Percentiles rank a stretch among this genome's conserved stretches.
phyloP scores from a whole-genome alignment of 2,888 invertebrate genomes.

The Ametastegia equiseti region DNA sequence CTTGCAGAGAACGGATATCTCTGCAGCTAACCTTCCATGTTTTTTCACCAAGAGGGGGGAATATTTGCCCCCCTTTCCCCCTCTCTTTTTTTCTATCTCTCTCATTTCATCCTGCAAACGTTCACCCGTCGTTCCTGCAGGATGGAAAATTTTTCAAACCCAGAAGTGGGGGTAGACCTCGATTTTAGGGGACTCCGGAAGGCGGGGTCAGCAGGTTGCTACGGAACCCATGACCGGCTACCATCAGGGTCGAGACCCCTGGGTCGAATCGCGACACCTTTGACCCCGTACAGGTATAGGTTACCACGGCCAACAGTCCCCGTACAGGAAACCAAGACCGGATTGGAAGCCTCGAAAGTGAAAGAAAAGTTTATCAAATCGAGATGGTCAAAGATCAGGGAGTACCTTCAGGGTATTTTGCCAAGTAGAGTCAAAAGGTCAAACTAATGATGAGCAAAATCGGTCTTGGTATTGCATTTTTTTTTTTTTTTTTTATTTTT shows the following conservation, averaged over 20 bases:
- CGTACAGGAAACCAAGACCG: background rate
- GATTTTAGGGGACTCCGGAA: conserved; percentile 51
- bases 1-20: conserved; percentile 60
- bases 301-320: background rate
- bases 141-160: no score
- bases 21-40: conserved; percentile 42
- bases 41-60: background rate
- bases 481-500: no score
- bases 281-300: conserved; percentile 67
- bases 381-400: no score
- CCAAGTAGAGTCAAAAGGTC: no score
- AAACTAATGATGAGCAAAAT: no score
- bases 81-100: no score
- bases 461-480: no score
- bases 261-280: conserved; percentile 57
- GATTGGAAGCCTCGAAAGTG: background rate
- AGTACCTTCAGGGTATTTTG: no score
- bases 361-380: no score
- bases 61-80: background rate
- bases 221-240: conserved; percentile 54
- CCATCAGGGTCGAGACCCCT: conserved; percentile 65
- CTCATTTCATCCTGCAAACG: no score
- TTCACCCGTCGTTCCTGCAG: no score
- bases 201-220: conserved; percentile 66
- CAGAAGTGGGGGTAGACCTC: conserved; percentile 56